Percentiles rank a stretch among this genome's conserved stretches.
These are phyloP conservation scores for Leucopternis melanops DNA, from an alignment of 2,113 vertebrate species.

Conservation along the genomic window DNA sequence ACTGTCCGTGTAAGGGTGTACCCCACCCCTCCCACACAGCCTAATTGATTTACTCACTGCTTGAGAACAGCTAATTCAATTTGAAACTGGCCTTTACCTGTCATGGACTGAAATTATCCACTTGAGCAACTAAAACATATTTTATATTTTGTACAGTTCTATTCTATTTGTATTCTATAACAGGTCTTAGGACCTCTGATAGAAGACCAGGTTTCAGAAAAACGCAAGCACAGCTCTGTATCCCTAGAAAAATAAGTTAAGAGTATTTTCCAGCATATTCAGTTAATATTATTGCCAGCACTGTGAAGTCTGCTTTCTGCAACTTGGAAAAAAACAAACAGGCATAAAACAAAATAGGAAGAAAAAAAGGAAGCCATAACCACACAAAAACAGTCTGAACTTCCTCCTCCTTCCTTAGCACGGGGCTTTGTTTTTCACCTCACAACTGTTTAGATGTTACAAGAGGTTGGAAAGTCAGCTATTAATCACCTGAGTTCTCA, in stretches of 20 bases:
- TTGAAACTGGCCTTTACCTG: background rate
- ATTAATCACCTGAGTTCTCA: background rate
- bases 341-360: conserved; percentile 1
- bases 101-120: background rate
- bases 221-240: background rate
- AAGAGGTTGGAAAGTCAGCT: background rate
- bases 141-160: background rate
- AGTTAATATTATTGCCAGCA: background rate
- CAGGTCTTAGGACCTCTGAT: background rate
- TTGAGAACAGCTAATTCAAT: background rate
- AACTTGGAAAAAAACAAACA: background rate
- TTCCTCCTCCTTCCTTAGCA: conserved; percentile 19
- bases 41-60: background rate
- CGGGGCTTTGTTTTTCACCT: conserved; percentile 1
- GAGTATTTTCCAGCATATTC: background rate
- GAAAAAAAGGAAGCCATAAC: conserved; percentile 57
- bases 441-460: background rate
- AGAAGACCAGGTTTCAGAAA: background rate
- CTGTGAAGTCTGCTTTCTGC: background rate
- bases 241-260: background rate
- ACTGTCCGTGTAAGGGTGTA: background rate
- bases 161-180: background rate
- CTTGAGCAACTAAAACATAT: background rate
- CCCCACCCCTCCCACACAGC: background rate
- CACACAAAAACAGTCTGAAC: conserved; percentile 19